Evolutionary conservation across 2,888 invertebrate genomes (phyloP), one percentile per base, ranked within the genome.

Genomic region (Agrilus mali): DNA sequence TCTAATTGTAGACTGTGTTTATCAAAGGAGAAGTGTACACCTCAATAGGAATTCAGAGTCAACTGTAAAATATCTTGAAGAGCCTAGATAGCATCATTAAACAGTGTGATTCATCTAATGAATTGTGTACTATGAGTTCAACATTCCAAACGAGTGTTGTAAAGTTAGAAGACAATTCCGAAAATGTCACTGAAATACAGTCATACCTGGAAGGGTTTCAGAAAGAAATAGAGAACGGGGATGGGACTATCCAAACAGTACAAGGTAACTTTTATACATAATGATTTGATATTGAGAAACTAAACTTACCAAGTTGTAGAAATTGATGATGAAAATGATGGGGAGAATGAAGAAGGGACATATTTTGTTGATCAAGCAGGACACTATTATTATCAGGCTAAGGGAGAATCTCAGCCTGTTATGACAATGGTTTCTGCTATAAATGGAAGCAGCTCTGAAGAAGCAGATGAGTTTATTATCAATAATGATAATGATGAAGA

Each of bases 351-450:
- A 53, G 75, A 74, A 50, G 81, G 83, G 7, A 82, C 85, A 2
- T 86, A 85, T 59, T 88, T 83, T 61, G 81, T 88, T 17, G 87
- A 88, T 58, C 81, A 85, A 62, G 73, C 83, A 31, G 86, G 87
- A 1, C 80, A 84, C 52, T 88, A 87, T 61, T 89, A 88, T 59
- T 86, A 82, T 58, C 86, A 87, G 64, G 77, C 80, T 2, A 75
- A 76, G 33, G 76, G 77, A 4, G 77, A 77, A 35, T 71, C 71
- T 12, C 75, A 80, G 47, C 77, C 74, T 44, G 72, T 81, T 37
- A 75, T 82, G 61, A 75, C 81, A 1, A 68, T 80, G 48, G 73
- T 78, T 38, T 72, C 77, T 43, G 67, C 70, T 45, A 60, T 71
- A 4, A 66, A 61, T 48, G 67, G 67, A 31, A 54, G 51, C 27